These are phyloP conservation scores for Orbicella faveolata DNA, from an alignment of 64 coral and sea anemone genomes.

Conservation along the genomic window DNA sequence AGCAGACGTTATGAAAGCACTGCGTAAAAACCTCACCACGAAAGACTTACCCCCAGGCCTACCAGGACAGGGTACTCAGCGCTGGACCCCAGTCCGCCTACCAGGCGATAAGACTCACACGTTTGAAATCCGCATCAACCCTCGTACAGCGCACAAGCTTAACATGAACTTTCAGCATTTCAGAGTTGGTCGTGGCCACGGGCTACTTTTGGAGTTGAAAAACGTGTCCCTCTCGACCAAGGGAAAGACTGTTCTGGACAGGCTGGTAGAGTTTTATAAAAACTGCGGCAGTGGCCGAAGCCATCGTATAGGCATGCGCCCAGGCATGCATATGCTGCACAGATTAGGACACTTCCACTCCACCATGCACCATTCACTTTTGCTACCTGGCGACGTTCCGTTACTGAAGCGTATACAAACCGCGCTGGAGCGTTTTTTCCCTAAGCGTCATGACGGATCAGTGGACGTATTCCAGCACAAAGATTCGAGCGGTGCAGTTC, in stretches of 20 bases:
- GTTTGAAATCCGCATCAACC: slow-evolving; percentile 17
- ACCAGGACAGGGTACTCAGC: slow-evolving; percentile 15
- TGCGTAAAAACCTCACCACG: neutral
- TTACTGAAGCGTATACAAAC: slow-evolving; percentile 13
- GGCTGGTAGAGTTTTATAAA: slow-evolving; percentile 2
- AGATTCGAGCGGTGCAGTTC: slow-evolving; percentile 1
- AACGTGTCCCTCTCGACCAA: slow-evolving; percentile 16
- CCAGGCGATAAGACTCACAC: neutral
- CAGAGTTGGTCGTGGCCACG: slow-evolving; percentile 11
- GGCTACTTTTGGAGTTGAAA: slow-evolving; percentile 5
- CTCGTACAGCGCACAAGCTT: neutral
- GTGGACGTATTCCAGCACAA: slow-evolving; percentile 29
- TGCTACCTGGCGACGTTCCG: slow-evolving; percentile 4
- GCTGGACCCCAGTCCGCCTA: slow-evolving; percentile 10
- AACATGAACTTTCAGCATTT: neutral
- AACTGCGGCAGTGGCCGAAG: neutral
- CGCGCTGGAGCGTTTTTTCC: slow-evolving; percentile 18
- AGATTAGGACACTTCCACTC: neutral
- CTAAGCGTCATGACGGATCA: slow-evolving; percentile 11
- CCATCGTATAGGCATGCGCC: neutral
- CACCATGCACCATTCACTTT: neutral
- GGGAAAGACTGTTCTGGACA: neutral
- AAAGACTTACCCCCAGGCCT: neutral
- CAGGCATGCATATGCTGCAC: neutral
- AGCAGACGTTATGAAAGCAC: neutral